Conservation (phyloP, 1,140 invertebrate genomes). For the Drosophila athabasca region DNA sequence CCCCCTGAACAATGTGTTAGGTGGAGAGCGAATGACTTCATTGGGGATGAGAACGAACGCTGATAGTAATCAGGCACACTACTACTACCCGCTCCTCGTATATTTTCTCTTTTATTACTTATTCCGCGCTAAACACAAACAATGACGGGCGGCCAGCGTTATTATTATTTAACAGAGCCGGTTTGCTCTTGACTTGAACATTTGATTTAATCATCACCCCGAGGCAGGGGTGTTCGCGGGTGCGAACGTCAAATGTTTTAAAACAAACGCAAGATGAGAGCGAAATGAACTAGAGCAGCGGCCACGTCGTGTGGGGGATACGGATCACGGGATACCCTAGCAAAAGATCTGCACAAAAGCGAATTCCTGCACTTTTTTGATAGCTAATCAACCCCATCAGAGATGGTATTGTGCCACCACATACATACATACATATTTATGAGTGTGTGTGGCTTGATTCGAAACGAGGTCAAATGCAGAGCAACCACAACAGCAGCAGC, state of each 20-base stretch:
- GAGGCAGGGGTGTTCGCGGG: slow-evolving; percentile 52
- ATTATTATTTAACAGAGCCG: slow-evolving; percentile 70
- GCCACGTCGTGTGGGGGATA: slow-evolving; percentile 10
- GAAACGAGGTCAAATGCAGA: slow-evolving; percentile 73
- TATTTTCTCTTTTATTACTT: slow-evolving; percentile 30
- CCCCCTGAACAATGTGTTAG: too few relatives aligned
- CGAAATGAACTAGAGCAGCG: neutral
- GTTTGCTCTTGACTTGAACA: slow-evolving; percentile 67
- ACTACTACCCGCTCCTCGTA: neutral
- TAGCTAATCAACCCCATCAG: slow-evolving; percentile 13
- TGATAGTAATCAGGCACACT: slow-evolving; percentile 38
- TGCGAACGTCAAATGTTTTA: slow-evolving; percentile 28
- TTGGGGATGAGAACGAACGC: slow-evolving; percentile 24
- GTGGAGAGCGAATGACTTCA: slow-evolving; percentile 39
- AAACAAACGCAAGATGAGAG: slow-evolving; percentile 4
- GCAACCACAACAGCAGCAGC: slow-evolving; percentile 19
- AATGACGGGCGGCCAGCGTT: slow-evolving; percentile 9
- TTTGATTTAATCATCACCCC: slow-evolving; percentile 68
- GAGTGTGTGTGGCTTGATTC: slow-evolving; percentile 37
- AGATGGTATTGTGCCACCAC: too few relatives aligned
- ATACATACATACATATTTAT: too few relatives aligned
- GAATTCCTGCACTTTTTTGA: neutral
- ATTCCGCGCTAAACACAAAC: slow-evolving; percentile 22
- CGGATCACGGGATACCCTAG: neutral
- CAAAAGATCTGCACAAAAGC: neutral